Evolutionary conservation across 2,888 invertebrate genomes (phyloP).

Genomic region (Macrostomum cliftonense): DNA sequence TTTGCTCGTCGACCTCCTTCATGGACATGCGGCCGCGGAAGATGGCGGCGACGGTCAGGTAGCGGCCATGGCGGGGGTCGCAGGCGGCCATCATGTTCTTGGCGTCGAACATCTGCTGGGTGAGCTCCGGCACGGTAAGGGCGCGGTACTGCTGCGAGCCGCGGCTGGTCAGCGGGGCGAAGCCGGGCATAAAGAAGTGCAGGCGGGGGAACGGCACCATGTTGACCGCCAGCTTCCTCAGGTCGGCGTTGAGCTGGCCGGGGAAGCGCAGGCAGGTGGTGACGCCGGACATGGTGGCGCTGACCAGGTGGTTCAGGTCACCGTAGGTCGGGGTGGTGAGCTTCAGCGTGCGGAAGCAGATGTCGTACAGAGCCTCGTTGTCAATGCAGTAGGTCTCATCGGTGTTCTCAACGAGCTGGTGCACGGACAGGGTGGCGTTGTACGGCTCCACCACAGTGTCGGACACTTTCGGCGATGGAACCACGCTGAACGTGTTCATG

Average conservation of each 20-base stretch:
- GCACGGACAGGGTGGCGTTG: slow-evolving; percentile 7
- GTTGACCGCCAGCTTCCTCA: slow-evolving; percentile 10
- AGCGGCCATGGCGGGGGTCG: slow-evolving; percentile 27
- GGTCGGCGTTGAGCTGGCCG: slow-evolving; percentile 9
- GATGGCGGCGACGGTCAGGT: slow-evolving; percentile 60
- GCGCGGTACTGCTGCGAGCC: background rate
- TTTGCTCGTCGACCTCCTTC: slow-evolving; percentile 66
- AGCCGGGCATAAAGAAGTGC: slow-evolving; percentile 8
- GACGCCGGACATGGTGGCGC: slow-evolving; percentile 6
- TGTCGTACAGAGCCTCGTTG: slow-evolving; percentile 9
- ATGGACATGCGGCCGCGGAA: slow-evolving; percentile 75
- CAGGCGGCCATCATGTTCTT: slow-evolving; percentile 10
- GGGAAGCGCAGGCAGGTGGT: slow-evolving; percentile 8
- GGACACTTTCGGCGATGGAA: slow-evolving; percentile 56
- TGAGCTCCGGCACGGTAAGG: slow-evolving; percentile 6
- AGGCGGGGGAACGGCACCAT: slow-evolving; percentile 9
- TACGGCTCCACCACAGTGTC: slow-evolving; percentile 11
- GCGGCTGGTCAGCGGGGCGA: slow-evolving; percentile 4
- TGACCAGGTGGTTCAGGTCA: slow-evolving; percentile 7
- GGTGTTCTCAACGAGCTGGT: slow-evolving; percentile 10
- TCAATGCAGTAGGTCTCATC: slow-evolving; percentile 9
- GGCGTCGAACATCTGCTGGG: slow-evolving; percentile 10
- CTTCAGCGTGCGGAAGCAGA: slow-evolving; percentile 6
- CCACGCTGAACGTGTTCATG: slow-evolving; percentile 88
- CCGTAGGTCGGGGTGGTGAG: slow-evolving; percentile 7